Evolutionary conservation across 2,888 invertebrate species (phyloP), one percentile per base, ranked within the genome.

Genomic region (Pterostichus madidus): DNA sequence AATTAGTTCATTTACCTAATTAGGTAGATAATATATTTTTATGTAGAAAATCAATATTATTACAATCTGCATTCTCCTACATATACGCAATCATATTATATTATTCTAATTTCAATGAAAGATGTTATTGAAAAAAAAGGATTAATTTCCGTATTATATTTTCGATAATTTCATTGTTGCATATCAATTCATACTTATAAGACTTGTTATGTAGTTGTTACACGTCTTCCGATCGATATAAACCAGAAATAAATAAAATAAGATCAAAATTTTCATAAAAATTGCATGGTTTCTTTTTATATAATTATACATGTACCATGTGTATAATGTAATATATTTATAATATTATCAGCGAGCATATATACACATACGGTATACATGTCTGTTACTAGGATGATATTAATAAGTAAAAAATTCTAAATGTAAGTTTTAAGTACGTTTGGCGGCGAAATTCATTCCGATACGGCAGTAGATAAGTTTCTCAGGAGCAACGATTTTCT

Each of bases 371-470:
- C 46, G 85, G 84, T 86, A 85, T 86, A 86, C 85, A 85, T 86
- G 85, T 84, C 85, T 86, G 85, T 86, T 86, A 85, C 85, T 85
- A 85, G 85, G 85, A 83, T 85, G 84, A 84, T 85, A 85, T 84
- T 84, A 84, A 83, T 83, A 84, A 85, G 84, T 81, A 82, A 85
- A 84, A 84, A 84, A 84, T 84, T 84, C 84, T 84, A 85, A 85
- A 85, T 83, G 84, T 82, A 81, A 81, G 79, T 46, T 64, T 59
- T 79, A 79, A 79, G 79, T 79, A 79, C 44, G 44, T 79, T 79
- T 71, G 71, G 59, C 75, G 56, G 64, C 75, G 81, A 56, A 71
- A 56, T 56, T 77, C 39, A 56, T 56, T 52, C 24, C 75, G 13
- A 75, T 13, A 35, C n/a, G 31, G 35, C n/a, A 32, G 61, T 24